Percentiles rank a stretch among this genome's conserved stretches.
These are phyloP conservation scores for Decapterus maruadsi DNA, from an alignment of 2,797 vertebrate genomes.

Conservation along the genomic window DNA sequence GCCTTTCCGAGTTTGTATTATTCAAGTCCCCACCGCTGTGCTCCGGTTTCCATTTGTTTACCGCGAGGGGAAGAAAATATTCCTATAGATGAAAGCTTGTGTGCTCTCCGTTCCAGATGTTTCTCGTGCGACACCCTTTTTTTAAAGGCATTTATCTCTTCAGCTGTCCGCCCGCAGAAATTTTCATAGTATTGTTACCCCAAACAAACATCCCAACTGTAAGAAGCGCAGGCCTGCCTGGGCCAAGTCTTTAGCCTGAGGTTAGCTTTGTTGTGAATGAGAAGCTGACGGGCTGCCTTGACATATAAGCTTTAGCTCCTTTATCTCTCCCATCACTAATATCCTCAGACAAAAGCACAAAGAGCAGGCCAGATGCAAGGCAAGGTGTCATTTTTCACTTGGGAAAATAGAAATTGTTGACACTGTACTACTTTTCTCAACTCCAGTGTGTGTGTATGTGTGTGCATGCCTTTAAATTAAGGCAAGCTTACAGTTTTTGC, in stretches of 20 bases:
- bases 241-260: constrained; percentile 69
- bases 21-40: constrained; percentile 37
- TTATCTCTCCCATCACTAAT: constrained; percentile 70
- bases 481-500: constrained; percentile 1
- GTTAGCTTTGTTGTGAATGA: constrained; percentile 59
- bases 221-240: constrained; percentile 65
- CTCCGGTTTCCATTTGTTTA: constrained; percentile 55
- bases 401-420: constrained; percentile 34
- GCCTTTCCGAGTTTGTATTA: constrained; percentile 47
- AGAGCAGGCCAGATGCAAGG: constrained; percentile 53
- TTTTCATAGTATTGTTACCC: constrained; percentile 71
- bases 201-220: constrained; percentile 79
- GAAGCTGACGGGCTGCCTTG: constrained; percentile 48
- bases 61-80: constrained; percentile 39
- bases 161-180: constrained; percentile 53
- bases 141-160: constrained; percentile 54
- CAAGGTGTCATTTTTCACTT: constrained; percentile 68
- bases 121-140: constrained; percentile 46
- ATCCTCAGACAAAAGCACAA: constrained; percentile 79
- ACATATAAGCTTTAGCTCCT: constrained; percentile 65
- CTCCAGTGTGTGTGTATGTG: constrained; percentile 2
- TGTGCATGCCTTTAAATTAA: constrained; percentile 13
- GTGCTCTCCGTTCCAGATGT: constrained; percentile 59
- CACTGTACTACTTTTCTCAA: constrained; percentile 6
- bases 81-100: constrained; percentile 57